Evolutionary conservation across 2,888 invertebrate genomes (phyloP).

Genomic region (Phorcus lineatus): DNA sequence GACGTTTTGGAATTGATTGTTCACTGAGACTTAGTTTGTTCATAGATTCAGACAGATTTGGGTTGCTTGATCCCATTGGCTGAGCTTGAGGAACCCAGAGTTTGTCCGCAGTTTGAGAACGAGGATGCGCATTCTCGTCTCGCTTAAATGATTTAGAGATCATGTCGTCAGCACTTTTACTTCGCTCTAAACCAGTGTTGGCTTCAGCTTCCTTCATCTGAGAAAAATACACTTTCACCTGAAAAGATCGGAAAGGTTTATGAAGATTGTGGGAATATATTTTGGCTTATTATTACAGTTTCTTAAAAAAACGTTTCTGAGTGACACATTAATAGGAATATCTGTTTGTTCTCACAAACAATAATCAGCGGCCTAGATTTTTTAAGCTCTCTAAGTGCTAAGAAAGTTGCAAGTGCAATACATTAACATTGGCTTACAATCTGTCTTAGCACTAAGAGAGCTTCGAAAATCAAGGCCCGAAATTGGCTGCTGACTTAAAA

Average conservation of each 20-base stretch:
- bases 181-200: constrained; percentile 39
- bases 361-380: too few species aligned
- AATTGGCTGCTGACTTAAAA: too few species aligned
- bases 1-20: constrained; percentile 26
- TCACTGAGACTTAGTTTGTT: constrained; percentile 26
- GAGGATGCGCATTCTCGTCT: constrained; percentile 30
- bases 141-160: constrained; percentile 30
- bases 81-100: constrained; percentile 14
- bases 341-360: too few species aligned
- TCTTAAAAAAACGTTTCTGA: too few species aligned
- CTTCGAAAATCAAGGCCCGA: too few species aligned
- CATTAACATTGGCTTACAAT: too few species aligned
- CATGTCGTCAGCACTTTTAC: constrained; percentile 54
- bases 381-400: too few species aligned
- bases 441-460: too few species aligned
- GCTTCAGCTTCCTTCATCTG: constrained; percentile 40
- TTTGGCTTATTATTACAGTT: too few species aligned
- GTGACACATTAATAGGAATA: too few species aligned
- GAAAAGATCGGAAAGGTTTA: neutral
- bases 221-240: constrained; percentile 56
- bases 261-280: too few species aligned
- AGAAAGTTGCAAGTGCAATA: too few species aligned
- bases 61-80: neutral
- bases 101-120: constrained; percentile 34
- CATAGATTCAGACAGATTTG: neutral